Conservation (phyloP, 2,113 vertebrate genomes). For the Atrichornis clamosus region DNA sequence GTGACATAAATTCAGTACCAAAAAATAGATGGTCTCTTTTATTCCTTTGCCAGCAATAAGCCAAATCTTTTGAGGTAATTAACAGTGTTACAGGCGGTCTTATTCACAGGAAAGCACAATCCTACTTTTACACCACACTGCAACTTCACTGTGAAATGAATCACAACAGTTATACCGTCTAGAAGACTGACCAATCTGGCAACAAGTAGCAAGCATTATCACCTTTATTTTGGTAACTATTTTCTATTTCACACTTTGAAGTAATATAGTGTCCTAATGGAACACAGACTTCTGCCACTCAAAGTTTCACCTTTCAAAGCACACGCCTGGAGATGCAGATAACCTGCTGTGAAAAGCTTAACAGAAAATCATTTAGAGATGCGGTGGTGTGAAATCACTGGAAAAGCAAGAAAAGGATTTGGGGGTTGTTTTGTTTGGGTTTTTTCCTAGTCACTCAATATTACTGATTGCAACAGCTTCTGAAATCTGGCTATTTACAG, state of each 20-base stretch:
- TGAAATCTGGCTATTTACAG: not conserved
- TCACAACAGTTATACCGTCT: not conserved
- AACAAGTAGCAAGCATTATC: not conserved
- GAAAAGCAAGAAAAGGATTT: not conserved
- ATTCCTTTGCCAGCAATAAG: not conserved
- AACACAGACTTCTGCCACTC: not conserved
- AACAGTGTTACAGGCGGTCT: not conserved
- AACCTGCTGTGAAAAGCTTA: not conserved
- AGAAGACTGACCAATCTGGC: not conserved
- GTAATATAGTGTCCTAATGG: not conserved
- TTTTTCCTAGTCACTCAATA: not conserved
- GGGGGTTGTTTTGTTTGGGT: rapidly evolving
- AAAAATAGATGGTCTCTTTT: not conserved
- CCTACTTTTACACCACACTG: not conserved
- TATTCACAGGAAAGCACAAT: not conserved
- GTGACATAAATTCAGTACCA: not conserved
- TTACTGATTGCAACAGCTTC: not conserved
- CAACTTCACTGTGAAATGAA: not conserved
- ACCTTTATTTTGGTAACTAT: not conserved
- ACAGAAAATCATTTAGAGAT: not conserved
- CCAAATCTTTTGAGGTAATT: not conserved
- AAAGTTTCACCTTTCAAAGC: not conserved
- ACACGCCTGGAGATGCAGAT: not conserved
- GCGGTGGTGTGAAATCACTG: not conserved
- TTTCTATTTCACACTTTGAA: not conserved